A percentile compares a stretch with the other conserved stretches of the same genome.
These are phyloP conservation scores for Melanotaenia parkinsoni DNA, from an alignment of 2,797 vertebrate species.

Conservation along the genomic window DNA sequence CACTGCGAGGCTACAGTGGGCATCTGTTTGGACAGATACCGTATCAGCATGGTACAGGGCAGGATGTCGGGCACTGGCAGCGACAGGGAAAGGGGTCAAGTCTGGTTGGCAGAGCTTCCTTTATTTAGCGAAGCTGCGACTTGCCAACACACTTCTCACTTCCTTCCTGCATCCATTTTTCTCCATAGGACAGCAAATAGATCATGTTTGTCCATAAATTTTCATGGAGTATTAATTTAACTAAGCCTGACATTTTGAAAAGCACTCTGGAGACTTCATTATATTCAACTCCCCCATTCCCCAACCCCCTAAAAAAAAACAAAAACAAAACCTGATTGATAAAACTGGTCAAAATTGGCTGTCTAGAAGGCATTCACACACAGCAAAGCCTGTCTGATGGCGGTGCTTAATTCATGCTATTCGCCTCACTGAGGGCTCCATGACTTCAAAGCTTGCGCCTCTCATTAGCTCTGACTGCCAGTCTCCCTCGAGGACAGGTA, in stretches of 20 bases:
- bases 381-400: constrained; percentile 60
- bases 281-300: constrained; percentile 24
- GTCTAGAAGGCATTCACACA: constrained; percentile 30
- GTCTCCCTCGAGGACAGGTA: constrained; percentile 67
- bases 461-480: constrained; percentile 76
- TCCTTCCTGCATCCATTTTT: constrained; percentile 28
- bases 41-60: constrained; percentile 70
- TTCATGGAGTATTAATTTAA: constrained; percentile 47
- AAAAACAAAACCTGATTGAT: constrained; percentile 20
- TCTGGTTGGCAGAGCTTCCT: constrained; percentile 49
- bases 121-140: constrained; percentile 41
- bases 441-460: constrained; percentile 78
- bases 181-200: constrained; percentile 40
- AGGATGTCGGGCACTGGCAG: constrained; percentile 42
- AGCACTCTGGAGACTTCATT: constrained; percentile 29
- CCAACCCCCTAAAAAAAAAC: constrained; percentile 38
- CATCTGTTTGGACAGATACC: constrained; percentile 79
- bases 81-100: constrained; percentile 66
- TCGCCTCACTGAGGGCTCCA: constrained; percentile 64
- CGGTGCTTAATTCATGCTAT: constrained; percentile 73
- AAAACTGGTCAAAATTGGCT: constrained; percentile 49
- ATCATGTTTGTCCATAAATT: constrained; percentile 12
- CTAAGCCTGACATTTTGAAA: constrained; percentile 39
- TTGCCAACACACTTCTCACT: constrained; percentile 55
- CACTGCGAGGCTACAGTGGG: constrained; percentile 45